A percentile compares a stretch with the other conserved stretches of the same genome.
Conservation (phyloP, 2,113 vertebrate genomes). For the Dasyurus viverrinus region DNA sequence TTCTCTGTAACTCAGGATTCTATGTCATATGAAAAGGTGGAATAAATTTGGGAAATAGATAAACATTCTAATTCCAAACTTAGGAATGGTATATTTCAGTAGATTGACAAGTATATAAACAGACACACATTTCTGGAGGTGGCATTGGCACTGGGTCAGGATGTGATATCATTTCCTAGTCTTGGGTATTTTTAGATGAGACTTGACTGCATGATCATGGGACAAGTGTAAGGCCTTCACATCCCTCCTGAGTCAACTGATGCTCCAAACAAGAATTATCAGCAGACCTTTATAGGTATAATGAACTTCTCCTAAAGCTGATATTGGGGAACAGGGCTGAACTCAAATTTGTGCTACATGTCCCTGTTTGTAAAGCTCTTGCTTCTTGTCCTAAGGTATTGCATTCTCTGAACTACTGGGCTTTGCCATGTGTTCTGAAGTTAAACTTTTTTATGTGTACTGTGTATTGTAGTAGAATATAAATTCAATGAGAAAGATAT, state of each 20-base stretch:
- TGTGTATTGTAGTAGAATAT: neutral
- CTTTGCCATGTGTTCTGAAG: neutral
- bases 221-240: neutral
- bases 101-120: slow-evolving; percentile 1
- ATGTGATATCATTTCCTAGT: neutral
- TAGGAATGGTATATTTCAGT: neutral
- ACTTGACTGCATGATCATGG: neutral
- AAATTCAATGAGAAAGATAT: neutral
- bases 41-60: neutral
- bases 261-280: neutral
- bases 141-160: neutral
- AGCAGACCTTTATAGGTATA: neutral
- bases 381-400: no score
- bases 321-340: neutral
- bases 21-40: neutral
- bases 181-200: neutral
- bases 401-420: neutral
- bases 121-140: neutral
- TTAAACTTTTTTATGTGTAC: neutral
- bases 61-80: neutral
- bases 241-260: neutral
- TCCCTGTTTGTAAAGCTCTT: neutral
- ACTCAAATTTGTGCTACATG: neutral
- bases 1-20: neutral
- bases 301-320: neutral